These are phyloP conservation scores for Drosophila subsilvestris DNA, from an alignment of 2,888 invertebrate genomes.

Conservation along the genomic window DNA sequence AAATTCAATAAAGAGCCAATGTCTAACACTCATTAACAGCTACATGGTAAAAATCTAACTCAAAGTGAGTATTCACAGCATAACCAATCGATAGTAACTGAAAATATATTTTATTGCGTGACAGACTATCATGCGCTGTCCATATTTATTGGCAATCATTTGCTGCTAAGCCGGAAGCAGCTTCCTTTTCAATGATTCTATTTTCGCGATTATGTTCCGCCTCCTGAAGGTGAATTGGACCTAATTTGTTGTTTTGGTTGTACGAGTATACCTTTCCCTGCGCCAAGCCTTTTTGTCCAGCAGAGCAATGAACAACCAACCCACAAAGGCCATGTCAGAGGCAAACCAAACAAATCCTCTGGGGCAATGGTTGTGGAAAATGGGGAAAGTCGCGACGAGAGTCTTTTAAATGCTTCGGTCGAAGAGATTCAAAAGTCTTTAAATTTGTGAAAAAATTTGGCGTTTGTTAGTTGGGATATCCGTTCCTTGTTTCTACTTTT, in stretches of 20 bases:
- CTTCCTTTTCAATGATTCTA: conserved; percentile 30
- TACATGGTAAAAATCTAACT: no score
- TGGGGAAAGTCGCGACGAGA: no score
- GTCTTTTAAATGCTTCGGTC: no score
- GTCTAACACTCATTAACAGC: no score
- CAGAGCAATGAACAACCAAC: conserved; percentile 44
- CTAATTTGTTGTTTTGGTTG: conserved; percentile 30
- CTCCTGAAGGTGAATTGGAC: conserved; percentile 45
- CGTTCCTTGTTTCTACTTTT: no score
- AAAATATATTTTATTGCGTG: conserved; percentile 13
- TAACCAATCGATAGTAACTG: conserved; percentile 11
- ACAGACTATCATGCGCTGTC: neutral
- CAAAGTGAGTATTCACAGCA: neutral
- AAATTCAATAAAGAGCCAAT: no score
- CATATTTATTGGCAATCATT: conserved; percentile 22
- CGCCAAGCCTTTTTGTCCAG: neutral
- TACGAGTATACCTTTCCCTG: conserved; percentile 6
- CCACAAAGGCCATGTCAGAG: conserved; percentile 42
- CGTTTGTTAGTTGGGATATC: no score
- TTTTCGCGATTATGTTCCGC: conserved; percentile 27
- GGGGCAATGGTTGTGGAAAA: conserved; percentile 17
- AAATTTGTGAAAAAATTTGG: no score
- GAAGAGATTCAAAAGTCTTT: no score
- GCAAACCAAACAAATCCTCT: conserved; percentile 39
- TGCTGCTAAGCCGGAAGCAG: neutral